phyloP scores from a whole-genome alignment of 2,797 vertebrate genomes.

The Trachops cirrhosus region DNA sequence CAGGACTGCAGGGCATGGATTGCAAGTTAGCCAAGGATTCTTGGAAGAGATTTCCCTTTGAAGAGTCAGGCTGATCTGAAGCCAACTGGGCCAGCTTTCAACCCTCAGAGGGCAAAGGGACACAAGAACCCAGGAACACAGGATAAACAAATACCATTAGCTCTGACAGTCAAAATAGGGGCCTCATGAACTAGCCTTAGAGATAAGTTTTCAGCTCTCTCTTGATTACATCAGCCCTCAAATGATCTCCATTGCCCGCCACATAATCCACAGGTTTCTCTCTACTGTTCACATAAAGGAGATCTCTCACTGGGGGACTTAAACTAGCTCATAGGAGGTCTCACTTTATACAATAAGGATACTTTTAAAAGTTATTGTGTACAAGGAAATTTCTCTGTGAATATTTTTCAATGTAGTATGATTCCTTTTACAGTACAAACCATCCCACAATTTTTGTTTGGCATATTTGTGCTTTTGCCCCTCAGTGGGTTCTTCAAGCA shows the following conservation, averaged over 20 bases:
- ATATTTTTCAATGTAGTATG: not conserved
- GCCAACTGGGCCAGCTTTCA: not conserved
- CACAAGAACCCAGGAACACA: not conserved
- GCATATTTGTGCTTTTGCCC: not conserved
- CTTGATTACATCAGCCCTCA: not conserved
- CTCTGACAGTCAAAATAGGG: not conserved
- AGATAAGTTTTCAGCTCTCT: not conserved
- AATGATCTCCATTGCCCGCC: not conserved
- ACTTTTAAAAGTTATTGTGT: not conserved
- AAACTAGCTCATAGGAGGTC: not conserved
- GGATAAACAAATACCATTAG: not conserved
- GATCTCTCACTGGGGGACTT: not conserved
- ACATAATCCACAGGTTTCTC: not conserved
- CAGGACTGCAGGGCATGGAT: not conserved
- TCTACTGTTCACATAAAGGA: not conserved
- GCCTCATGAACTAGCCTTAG: not conserved
- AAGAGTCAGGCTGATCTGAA: not conserved
- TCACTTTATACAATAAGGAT: not conserved
- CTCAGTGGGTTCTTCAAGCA: not conserved
- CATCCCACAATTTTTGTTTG: not conserved
- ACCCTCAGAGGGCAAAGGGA: not conserved
- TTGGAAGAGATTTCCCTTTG: conserved; percentile 5
- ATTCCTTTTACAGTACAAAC: not conserved
- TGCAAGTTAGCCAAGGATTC: not conserved
- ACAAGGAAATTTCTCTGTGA: not conserved